Base-by-base conservation (phyloP, 2,797 vertebrate genomes). In the Onychomys torridus region DNA sequence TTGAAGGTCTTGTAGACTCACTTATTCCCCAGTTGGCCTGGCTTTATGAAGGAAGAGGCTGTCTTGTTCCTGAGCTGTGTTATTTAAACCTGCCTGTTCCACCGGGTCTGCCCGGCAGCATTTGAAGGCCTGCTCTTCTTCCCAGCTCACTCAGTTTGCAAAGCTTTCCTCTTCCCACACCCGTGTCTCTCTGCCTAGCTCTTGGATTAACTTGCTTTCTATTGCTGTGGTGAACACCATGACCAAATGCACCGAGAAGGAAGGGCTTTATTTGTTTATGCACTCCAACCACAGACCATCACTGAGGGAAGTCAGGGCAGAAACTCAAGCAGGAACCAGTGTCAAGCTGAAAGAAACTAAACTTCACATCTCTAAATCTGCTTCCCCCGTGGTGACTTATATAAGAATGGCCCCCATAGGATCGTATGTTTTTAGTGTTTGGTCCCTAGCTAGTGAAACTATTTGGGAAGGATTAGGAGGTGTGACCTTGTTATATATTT, bases 21-120 rank as follows among this genome's bases (percentile, higher is more conserved):
- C 5, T 13, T 52, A 86, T 86, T 91, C 55, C 71, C 12, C 37
- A 61, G 43, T n/a, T 65, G 52, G 55, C 27, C 86, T 63, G n/a
- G n/a, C 55, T 93, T 69, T 25, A 59, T 77, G 37, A 77, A 81
- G 87, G 78, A 65, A 89, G 96, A 91, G 59, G 78, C 2, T 4
- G 19, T 78, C 29, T 52, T 67, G 10, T 67, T 37, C 43, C 34
- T 43, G 29, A 40, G 25, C 4, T 76, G 32, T 14, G 8, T 86
- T n/a, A 75, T 52, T 23, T 78, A 93, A 92, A 34, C 43, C 69
- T 57, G 17, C 13, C 29, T 11, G 14, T 21, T 43, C 49, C 9
- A 40, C 37, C 52, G 49, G 0, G 10, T 59, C 40, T 0, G 10
- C 43, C 46, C 11, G 4, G 29, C 17, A 17, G 32, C 17, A 0